Conservation (phyloP, 2,113 vertebrate species). For the Speoplatyrhinus poulsoni region DNA sequence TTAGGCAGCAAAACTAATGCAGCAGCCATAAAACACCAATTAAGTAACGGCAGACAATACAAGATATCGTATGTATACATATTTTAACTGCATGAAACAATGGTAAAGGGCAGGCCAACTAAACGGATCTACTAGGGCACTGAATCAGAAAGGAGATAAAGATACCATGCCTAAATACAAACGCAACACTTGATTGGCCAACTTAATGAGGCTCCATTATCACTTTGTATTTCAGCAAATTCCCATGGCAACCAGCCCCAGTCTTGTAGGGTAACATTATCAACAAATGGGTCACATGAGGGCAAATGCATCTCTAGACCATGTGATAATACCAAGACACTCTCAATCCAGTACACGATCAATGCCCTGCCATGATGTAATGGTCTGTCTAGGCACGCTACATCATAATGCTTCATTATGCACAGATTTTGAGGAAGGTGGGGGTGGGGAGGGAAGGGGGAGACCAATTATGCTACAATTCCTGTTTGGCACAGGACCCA, state of each 20-base stretch:
- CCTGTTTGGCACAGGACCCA: too few relatives aligned
- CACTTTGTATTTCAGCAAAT: conserved; percentile 33
- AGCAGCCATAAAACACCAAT: background rate
- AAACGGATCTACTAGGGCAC: background rate
- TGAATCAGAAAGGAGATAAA: background rate
- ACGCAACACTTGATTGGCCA: background rate
- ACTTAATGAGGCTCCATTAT: conserved; percentile 11
- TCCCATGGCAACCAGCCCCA: conserved; percentile 14
- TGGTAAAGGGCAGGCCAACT: background rate
- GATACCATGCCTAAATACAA: background rate
- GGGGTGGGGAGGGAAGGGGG: too few relatives aligned
- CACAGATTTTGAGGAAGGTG: too few relatives aligned
- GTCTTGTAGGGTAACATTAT: conserved; percentile 13
- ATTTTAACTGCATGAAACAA: background rate
- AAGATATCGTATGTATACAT: background rate
- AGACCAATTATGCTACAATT: too few relatives aligned
- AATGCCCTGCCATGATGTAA: conserved; percentile 4
- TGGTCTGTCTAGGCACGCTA: background rate
- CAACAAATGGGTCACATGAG: conserved; percentile 2
- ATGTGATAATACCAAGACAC: conserved; percentile 1
- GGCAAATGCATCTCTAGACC: conserved; percentile 9
- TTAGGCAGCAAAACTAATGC: background rate
- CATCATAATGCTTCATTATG: background rate
- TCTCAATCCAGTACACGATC: conserved; percentile 7
- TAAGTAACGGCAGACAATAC: background rate